Percentiles rank a stretch among this genome's conserved stretches.
These are phyloP conservation scores for Temnothorax longispinosus DNA, from an alignment of 1,140 invertebrate species.

Conservation along the genomic window DNA sequence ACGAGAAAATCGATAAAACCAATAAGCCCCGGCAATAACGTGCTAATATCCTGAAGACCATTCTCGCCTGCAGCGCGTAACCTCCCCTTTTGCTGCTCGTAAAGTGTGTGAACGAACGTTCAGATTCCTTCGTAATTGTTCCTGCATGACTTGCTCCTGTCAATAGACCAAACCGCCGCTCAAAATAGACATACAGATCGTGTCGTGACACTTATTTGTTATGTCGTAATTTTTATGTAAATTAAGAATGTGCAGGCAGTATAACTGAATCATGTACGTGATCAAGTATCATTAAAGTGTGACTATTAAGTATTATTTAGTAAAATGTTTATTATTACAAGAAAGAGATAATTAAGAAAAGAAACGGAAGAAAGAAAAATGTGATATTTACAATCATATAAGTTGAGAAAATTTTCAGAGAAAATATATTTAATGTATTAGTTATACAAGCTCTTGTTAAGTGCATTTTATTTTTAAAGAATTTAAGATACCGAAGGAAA, in stretches of 20 bases:
- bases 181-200: conserved; percentile 33
- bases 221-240: not conserved
- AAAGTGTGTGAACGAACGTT: conserved; percentile 72
- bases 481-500: not conserved
- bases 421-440: not conserved
- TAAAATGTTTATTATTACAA: not conserved
- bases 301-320: not conserved
- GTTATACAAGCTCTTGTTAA: not conserved
- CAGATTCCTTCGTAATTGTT: conserved; percentile 72
- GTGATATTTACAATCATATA: not conserved
- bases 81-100: conserved; percentile 59
- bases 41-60: conserved; percentile 83
- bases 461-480: conserved; percentile 1
- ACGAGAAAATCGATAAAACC: conserved; percentile 79
- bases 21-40: conserved; percentile 81
- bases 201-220: conserved; percentile 2
- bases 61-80: conserved; percentile 75
- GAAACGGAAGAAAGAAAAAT: not conserved
- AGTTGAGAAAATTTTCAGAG: not conserved
- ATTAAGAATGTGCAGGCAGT: not conserved
- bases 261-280: not conserved
- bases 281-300: not conserved
- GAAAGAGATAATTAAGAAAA: not conserved
- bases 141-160: conserved; percentile 69
- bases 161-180: conserved; percentile 48